Evolutionary conservation across 2,888 invertebrate genomes (phyloP), one percentile per base, ranked within the genome.

Genomic region (Digitonthophagus gazella): DNA sequence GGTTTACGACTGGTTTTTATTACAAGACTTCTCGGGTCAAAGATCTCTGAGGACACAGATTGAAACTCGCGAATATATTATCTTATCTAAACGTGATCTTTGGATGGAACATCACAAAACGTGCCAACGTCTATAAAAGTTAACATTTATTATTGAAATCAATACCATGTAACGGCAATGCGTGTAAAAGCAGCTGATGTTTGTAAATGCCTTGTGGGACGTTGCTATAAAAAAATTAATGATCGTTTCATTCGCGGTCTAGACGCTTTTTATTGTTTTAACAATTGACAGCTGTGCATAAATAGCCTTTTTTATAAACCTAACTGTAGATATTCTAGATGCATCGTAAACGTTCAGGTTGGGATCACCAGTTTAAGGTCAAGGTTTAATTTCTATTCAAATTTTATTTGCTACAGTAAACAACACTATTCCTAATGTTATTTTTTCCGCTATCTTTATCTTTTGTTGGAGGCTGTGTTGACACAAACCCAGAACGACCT

Each of bases 201-300:
- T 61, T 19, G 61, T 61, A 18, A 61, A 61, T 20, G 61, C 18
- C 18, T 61, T n/a, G 61, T 19, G 18, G 61, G 20, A n/a, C 18
- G 19, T 61, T 20, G 61, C 28, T 44, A 44, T 61, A 61, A 61
- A 58, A 61, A 61, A n/a, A 20, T 61, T 61, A 61, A 61, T 20
- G 61, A 61, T 19, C n/a, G 61, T 20, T 19, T 61, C 18, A 61
- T 61, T 61, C 20, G 61, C 18, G 61, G 61, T 61, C 61, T 61
- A 61, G 61, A 61, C 61, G 28, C 28, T 16, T 61, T 61, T 18
- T 61, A 61, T 61, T 61, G 61, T 61, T 61, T 61, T 61, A 61
- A 61, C 20, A 61, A 61, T 61, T 61, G 61, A 16, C n/a, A 20
- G 8, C n/a, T n/a, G n/a, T 44, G 28, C 28, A 44, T 44, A 44